Conservation (phyloP, 2,797 vertebrate genomes). For the Gymnodraco acuticeps region DNA sequence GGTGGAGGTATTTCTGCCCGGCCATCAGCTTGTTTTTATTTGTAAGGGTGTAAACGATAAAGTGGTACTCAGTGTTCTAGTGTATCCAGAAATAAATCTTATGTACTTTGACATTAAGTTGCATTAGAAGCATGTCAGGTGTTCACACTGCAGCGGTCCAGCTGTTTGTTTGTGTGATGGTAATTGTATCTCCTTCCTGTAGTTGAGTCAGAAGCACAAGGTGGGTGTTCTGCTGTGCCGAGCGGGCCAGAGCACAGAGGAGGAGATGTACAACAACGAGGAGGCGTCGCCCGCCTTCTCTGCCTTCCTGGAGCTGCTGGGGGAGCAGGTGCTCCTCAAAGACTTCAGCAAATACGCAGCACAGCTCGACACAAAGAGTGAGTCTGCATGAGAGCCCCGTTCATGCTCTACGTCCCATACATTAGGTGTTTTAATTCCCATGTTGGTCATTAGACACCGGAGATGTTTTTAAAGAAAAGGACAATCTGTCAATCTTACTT, state of each 20-base stretch:
- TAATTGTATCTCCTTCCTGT: slow-evolving; percentile 44
- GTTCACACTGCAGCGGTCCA: slow-evolving; percentile 17
- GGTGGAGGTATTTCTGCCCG: slow-evolving; percentile 29
- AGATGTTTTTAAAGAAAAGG: neutral
- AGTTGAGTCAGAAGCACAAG: slow-evolving; percentile 96
- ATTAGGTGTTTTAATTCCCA: neutral
- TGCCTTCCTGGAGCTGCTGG: slow-evolving; percentile 91
- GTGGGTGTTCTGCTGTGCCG: slow-evolving; percentile 96
- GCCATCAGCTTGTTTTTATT: slow-evolving; percentile 38
- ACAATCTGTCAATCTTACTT: too few species aligned
- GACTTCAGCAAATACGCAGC: slow-evolving; percentile 94
- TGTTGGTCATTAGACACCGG: neutral
- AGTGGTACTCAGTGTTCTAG: slow-evolving; percentile 7
- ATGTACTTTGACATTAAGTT: slow-evolving; percentile 19
- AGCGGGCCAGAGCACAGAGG: slow-evolving; percentile 94
- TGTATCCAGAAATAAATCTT: slow-evolving; percentile 18
- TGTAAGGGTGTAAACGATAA: slow-evolving; percentile 44
- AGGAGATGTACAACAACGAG: slow-evolving; percentile 99
- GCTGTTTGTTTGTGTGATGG: slow-evolving; percentile 15
- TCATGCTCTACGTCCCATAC: neutral
- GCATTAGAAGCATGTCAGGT: slow-evolving; percentile 1
- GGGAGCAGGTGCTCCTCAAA: slow-evolving; percentile 92
- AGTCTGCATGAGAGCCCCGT: slow-evolving; percentile 60
- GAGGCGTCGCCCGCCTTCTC: slow-evolving; percentile 90
- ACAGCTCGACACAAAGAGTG: slow-evolving; percentile 97